Conservation (phyloP, 2,113 vertebrate species). For the Gymnobelideus leadbeateri region DNA sequence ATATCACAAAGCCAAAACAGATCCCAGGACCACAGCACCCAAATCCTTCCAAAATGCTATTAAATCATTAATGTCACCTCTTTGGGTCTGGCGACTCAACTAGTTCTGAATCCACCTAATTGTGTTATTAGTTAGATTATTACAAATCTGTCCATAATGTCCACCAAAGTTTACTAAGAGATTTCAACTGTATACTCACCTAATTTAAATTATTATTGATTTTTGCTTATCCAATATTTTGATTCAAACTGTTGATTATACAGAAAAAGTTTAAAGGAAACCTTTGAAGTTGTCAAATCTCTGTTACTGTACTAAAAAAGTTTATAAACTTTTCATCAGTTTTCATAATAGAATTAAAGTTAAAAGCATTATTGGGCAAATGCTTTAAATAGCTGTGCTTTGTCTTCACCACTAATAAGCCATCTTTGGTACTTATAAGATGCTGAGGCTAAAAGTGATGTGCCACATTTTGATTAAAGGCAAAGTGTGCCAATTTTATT, state of each 20-base stretch:
- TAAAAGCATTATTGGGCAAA: not conserved
- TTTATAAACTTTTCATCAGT: not conserved
- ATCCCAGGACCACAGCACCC: too few species aligned
- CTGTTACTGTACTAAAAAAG: not conserved
- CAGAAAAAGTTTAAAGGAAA: constrained; percentile 20
- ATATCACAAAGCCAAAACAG: not conserved
- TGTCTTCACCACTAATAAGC: not conserved
- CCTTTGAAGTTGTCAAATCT: not conserved
- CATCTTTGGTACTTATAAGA: not conserved
- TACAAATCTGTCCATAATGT: not conserved
- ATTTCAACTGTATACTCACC: constrained; percentile 33
- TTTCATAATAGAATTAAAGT: constrained; percentile 24
- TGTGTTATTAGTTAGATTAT: not conserved
- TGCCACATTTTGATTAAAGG: not conserved
- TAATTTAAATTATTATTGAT: constrained; percentile 55
- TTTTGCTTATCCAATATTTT: constrained; percentile 44
- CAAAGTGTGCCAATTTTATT: constrained; percentile 4
- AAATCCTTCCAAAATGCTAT: not conserved
- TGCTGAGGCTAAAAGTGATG: not conserved
- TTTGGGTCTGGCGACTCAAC: not conserved
- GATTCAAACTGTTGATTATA: constrained; percentile 40
- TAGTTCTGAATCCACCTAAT: not conserved
- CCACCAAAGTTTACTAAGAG: constrained; percentile 3
- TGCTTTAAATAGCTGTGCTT: not conserved
- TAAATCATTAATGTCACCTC: not conserved